These are phyloP conservation scores for Nanorana parkeri DNA, from an alignment of 2,113 vertebrate species.

Conservation along the genomic window DNA sequence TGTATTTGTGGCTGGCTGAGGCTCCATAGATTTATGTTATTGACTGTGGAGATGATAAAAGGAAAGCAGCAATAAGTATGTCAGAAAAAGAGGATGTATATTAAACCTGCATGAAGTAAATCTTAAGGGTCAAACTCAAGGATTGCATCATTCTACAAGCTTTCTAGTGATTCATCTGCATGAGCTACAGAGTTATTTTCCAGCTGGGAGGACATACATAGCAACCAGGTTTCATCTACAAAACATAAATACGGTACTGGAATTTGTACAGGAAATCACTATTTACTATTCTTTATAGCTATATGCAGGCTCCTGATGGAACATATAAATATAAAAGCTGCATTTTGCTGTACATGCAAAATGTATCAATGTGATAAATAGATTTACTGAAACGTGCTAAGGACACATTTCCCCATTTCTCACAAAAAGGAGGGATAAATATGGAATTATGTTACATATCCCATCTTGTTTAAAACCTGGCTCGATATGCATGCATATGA, in stretches of 20 bases:
- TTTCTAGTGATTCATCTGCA: background rate
- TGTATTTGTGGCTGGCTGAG: conserved; percentile 28
- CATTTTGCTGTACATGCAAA: background rate
- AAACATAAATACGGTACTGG: background rate
- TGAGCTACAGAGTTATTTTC: conserved; percentile 10
- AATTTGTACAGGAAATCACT: background rate
- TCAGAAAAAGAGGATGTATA: conserved; percentile 36
- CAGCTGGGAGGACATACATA: background rate
- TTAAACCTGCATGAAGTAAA: conserved; percentile 36
- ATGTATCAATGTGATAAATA: background rate
- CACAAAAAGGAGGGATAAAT: background rate
- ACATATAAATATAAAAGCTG: background rate
- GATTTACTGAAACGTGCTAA: background rate
- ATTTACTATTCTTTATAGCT: background rate
- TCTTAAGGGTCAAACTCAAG: conserved; percentile 30
- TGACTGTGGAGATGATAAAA: conserved; percentile 34
- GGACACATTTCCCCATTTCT: background rate
- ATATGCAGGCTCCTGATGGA: background rate
- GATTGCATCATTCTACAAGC: conserved; percentile 7
- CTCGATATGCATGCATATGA: background rate
- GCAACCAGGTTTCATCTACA: background rate
- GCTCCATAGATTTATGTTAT: conserved; percentile 27
- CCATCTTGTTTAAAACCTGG: background rate
- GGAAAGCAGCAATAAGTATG: conserved; percentile 33
- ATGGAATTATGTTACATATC: background rate